Percentiles rank a stretch among this genome's conserved stretches.
Evolutionary conservation across 2,797 vertebrate species (phyloP).

Genomic region (Agapornis canus): DNA sequence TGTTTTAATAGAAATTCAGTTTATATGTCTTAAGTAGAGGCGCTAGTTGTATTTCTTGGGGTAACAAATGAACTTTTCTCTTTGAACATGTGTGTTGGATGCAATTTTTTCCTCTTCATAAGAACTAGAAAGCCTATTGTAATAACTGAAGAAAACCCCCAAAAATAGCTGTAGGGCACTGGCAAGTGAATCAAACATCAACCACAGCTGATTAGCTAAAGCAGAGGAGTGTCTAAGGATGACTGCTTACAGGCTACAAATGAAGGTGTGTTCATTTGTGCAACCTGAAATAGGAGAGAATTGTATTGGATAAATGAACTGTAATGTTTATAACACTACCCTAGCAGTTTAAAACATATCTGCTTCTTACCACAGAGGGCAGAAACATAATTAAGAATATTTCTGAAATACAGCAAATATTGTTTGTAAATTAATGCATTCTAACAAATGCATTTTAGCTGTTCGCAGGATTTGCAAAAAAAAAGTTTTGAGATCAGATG

Average conservation of each 20-base stretch:
- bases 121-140: background rate
- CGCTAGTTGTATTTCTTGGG: background rate
- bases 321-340: background rate
- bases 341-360: background rate
- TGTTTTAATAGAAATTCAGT: constrained; percentile 19
- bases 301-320: background rate
- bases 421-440: background rate
- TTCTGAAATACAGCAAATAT: background rate
- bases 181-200: background rate
- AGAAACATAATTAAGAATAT: background rate
- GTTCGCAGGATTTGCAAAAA: background rate
- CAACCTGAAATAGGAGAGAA: background rate
- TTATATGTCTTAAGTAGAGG: background rate
- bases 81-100: background rate
- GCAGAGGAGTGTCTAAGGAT: background rate
- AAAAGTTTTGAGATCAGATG: accelerated
- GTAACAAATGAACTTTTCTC: background rate
- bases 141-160: background rate
- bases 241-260: background rate
- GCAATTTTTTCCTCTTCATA: background rate
- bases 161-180: background rate
- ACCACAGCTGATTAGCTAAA: background rate
- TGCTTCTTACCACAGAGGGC: background rate
- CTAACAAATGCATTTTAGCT: background rate
- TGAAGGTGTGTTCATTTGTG: accelerated